Evolutionary conservation across 2,113 vertebrate genomes (phyloP).

Genomic region (Nymphicus hollandicus): DNA sequence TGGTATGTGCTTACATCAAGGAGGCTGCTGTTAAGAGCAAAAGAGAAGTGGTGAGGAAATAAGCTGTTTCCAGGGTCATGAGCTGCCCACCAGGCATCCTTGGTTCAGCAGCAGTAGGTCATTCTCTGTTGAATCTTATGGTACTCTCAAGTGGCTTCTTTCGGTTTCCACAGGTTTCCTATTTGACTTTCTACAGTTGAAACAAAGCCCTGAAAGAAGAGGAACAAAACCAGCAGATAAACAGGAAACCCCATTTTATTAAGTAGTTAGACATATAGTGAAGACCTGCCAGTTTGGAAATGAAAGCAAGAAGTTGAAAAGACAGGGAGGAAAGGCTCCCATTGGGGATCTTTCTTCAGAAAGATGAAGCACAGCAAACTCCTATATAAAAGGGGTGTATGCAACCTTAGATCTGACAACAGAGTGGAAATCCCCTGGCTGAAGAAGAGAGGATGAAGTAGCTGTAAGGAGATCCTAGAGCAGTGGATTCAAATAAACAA

Average conservation of each 20-base stretch:
- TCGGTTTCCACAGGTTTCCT: neutral
- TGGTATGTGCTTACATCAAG: neutral
- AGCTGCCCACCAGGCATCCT: neutral
- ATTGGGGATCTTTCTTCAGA: neutral
- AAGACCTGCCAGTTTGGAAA: neutral
- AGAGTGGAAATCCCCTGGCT: constrained; percentile 42
- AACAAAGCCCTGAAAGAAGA: neutral
- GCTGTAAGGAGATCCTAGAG: neutral
- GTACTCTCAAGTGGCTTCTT: neutral
- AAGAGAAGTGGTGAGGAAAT: neutral
- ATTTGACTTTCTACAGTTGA: neutral
- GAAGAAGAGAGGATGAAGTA: neutral
- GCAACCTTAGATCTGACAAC: neutral
- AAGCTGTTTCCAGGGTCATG: neutral
- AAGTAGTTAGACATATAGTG: neutral
- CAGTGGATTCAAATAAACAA: neutral
- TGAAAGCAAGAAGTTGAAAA: neutral
- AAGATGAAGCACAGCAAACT: neutral
- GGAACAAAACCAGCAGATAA: neutral
- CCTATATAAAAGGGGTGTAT: neutral
- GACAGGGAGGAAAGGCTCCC: neutral
- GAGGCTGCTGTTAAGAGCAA: neutral
- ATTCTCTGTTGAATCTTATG: neutral
- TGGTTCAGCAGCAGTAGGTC: neutral
- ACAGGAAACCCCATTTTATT: neutral